Conservation (phyloP, 2,797 vertebrate genomes). For the Chrosomus eos region DNA sequence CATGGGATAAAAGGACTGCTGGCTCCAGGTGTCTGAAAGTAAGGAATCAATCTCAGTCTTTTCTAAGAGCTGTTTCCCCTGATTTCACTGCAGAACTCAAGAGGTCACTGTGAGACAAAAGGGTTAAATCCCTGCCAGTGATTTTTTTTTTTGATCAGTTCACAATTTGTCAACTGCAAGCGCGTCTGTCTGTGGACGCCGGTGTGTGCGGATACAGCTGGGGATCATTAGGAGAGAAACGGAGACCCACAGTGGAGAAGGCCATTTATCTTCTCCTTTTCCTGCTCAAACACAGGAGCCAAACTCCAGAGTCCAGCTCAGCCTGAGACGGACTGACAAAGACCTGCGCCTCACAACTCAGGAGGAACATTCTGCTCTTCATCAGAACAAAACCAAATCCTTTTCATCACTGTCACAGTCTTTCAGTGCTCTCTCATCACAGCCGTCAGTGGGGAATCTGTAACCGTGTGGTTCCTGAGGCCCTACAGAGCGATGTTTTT, state of each 20-base stretch:
- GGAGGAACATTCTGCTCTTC: conserved; percentile 29
- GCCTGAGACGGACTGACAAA: conserved; percentile 14
- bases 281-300: background rate
- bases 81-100: conserved; percentile 20
- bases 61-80: conserved; percentile 1
- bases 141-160: conserved; percentile 9
- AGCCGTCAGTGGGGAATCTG: conserved; percentile 24
- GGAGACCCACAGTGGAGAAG: conserved; percentile 28
- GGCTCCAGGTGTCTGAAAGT: background rate
- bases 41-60: conserved; percentile 22
- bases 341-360: conserved; percentile 17
- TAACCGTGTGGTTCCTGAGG: background rate
- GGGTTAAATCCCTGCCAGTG: conserved; percentile 25
- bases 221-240: conserved; percentile 30
- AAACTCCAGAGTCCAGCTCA: conserved; percentile 20
- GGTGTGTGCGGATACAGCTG: conserved; percentile 31
- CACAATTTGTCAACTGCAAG: conserved; percentile 14
- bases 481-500: background rate
- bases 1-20: background rate
- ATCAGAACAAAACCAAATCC: conserved; percentile 27
- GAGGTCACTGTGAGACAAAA: conserved; percentile 18
- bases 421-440: conserved; percentile 25
- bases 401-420: conserved; percentile 40
- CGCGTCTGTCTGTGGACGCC: background rate
- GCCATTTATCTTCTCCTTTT: conserved; percentile 38